A percentile compares a stretch with the other conserved stretches of the same genome.
Evolutionary conservation across 2,797 vertebrate species (phyloP).

Genomic region (Eulemur coronatus): DNA sequence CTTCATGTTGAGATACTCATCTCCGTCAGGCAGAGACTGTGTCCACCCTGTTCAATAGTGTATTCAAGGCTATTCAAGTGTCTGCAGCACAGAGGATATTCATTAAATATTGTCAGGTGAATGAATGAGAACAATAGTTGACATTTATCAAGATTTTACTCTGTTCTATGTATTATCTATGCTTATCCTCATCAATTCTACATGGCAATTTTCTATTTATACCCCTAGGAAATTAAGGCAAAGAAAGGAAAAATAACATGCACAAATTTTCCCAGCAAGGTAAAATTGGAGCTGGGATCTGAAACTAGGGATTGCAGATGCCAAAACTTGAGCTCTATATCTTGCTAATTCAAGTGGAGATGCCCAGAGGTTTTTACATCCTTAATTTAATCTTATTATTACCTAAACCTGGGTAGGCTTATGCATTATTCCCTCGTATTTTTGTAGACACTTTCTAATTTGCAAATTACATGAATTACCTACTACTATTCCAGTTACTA

Average conservation of each 20-base stretch:
- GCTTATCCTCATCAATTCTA: neutral
- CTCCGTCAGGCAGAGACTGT: rapidly evolving
- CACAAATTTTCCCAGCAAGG: neutral
- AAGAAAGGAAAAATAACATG: neutral
- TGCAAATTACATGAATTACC: neutral
- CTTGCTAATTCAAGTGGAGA: neutral
- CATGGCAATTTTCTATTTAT: neutral
- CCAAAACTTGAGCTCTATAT: neutral
- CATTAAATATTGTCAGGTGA: neutral
- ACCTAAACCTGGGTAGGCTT: neutral
- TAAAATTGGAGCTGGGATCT: neutral
- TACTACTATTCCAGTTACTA: neutral
- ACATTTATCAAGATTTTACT: neutral
- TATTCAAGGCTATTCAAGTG: rapidly evolving
- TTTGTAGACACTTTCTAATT: neutral
- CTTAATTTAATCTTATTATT: neutral
- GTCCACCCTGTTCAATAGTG: rapidly evolving
- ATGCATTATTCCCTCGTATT: neutral
- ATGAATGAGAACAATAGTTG: neutral
- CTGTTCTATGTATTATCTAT: neutral
- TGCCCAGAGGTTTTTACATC: neutral
- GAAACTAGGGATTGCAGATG: neutral
- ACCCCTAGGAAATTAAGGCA: neutral
- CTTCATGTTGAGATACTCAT: neutral
- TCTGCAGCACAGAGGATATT: neutral